A percentile compares a stretch with the other conserved stretches of the same genome.
These are phyloP conservation scores for Marisa cornuarietis DNA, from an alignment of 1,140 invertebrate genomes.

Conservation along the genomic window DNA sequence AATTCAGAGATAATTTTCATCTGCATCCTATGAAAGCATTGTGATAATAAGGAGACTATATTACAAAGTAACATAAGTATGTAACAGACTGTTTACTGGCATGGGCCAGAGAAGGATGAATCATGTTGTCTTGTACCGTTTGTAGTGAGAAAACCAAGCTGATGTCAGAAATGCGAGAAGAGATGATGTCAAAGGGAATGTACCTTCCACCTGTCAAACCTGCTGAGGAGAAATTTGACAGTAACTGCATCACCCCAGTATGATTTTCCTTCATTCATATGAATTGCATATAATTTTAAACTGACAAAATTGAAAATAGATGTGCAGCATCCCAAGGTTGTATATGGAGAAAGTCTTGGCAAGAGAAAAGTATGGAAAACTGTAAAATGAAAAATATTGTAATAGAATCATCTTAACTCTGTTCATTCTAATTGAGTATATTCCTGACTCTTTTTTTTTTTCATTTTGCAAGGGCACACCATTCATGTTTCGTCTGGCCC, in stretches of 20 bases:
- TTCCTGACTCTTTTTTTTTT: neutral
- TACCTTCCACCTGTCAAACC: conserved; percentile 89
- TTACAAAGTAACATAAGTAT: too few species aligned
- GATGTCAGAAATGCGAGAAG: conserved; percentile 75
- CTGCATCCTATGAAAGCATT: too few species aligned
- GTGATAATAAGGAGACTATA: too few species aligned
- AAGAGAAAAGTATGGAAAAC: too few species aligned
- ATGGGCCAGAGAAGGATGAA: too few species aligned
- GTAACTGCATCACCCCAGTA: conserved; percentile 96
- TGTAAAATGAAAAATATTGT: too few species aligned
- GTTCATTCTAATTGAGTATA: neutral
- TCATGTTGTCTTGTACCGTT: neutral
- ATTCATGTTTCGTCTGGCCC: conserved; percentile 95
- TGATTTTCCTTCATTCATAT: conserved; percentile 21
- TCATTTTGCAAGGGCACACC: conserved; percentile 81
- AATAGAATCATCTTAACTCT: neutral
- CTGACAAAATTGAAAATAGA: too few species aligned
- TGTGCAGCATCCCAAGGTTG: too few species aligned
- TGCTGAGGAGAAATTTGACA: conserved; percentile 95
- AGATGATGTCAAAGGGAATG: conserved; percentile 76
- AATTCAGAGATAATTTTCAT: too few species aligned
- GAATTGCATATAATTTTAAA: too few species aligned
- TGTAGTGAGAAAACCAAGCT: conserved; percentile 85
- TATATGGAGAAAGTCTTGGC: too few species aligned
- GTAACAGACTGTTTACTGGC: too few species aligned